Evolutionary conservation across 53 echinoderm and acorn worm genomes (phyloP), one percentile per base, ranked within the genome.

Genomic region (Actinopyga echinites): DNA sequence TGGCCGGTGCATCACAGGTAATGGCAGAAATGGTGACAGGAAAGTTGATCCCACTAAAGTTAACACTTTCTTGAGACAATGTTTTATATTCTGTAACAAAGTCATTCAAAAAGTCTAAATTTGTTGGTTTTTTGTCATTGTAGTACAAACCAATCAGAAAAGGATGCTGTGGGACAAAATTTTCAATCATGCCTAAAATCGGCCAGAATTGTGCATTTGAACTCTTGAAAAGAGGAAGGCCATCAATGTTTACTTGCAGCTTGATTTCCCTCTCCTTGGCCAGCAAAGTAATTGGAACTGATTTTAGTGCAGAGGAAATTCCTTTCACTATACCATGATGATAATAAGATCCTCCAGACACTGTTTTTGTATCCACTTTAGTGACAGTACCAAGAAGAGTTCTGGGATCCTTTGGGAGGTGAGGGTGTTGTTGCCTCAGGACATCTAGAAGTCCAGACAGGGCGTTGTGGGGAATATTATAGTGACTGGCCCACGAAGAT

Each of bases 1-100:
- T 23, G 12, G 89, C 89, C 57, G 89, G 85, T 28, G 89, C 80
- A 71, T 89, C 89, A 80, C 89, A 89, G 24, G 69, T 80, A 29
- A 78, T 55, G 30, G 54, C 31, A 49, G 17, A 49, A 15, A 49
- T 8, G 17, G 17, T 15, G 13, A 49, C 49, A 1, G 49, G 17
- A 15, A 49, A 49, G 49, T 49, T 49, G 7, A 6, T 44, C 44
- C 44, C 17, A 15, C 17, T 3, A 49, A 6, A 49, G 13, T 49
- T 17, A 17, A 49, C 17, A 49, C 15, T 49, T 49, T 49, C 49
- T 15, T 49, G 15, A 49, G 17, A 15, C 17, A 17, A 13, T 49
- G 49, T 17, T 40, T 4, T 40, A 49, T 17, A 49, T 49, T 49
- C 49, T 15, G 17, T 15, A 0, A 49, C 49, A 49, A 49, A 49